phyloP scores from a whole-genome alignment of 2,888 invertebrate species.

The Panorpa germanica region DNA sequence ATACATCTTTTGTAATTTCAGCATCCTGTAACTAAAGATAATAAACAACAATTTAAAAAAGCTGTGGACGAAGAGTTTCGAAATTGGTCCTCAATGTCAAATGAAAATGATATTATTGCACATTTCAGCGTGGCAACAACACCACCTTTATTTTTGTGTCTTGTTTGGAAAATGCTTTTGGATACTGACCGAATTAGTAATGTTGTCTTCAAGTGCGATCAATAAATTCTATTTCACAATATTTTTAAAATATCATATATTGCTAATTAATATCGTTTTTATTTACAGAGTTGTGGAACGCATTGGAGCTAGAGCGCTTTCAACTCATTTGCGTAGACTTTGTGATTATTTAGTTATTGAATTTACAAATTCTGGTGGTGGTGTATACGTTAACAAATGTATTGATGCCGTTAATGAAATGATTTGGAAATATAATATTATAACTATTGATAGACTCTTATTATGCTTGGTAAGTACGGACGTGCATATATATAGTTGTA shows the following conservation, averaged over 20 bases:
- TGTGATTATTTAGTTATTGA: slow-evolving; percentile 90
- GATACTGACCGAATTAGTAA: slow-evolving; percentile 87
- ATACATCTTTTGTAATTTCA: slow-evolving; percentile 18
- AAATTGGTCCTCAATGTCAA: slow-evolving; percentile 93
- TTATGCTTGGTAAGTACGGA: slow-evolving; percentile 54
- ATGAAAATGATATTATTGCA: slow-evolving; percentile 88
- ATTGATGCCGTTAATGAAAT: slow-evolving; percentile 91
- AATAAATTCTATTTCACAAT: background rate
- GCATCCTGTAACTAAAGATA: slow-evolving; percentile 69
- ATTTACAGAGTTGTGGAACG: slow-evolving; percentile 67
- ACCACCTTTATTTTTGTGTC: slow-evolving; percentile 76
- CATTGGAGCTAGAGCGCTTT: slow-evolving; percentile 79
- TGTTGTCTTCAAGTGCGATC: slow-evolving; percentile 76
- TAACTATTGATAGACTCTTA: slow-evolving; percentile 84
- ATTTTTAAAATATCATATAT: background rate
- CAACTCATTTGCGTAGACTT: slow-evolving; percentile 81
- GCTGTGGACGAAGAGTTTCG: slow-evolving; percentile 90
- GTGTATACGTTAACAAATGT: slow-evolving; percentile 80
- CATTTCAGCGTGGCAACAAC: slow-evolving; percentile 91
- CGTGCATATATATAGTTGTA: too few relatives aligned
- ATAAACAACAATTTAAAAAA: slow-evolving; percentile 78
- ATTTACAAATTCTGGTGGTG: slow-evolving; percentile 74
- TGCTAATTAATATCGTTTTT: slow-evolving; percentile 7
- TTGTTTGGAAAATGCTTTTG: slow-evolving; percentile 89
- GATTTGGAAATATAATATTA: slow-evolving; percentile 95